Base-by-base conservation (phyloP, 2,888 invertebrate genomes). In the Parelbella ahira region DNA sequence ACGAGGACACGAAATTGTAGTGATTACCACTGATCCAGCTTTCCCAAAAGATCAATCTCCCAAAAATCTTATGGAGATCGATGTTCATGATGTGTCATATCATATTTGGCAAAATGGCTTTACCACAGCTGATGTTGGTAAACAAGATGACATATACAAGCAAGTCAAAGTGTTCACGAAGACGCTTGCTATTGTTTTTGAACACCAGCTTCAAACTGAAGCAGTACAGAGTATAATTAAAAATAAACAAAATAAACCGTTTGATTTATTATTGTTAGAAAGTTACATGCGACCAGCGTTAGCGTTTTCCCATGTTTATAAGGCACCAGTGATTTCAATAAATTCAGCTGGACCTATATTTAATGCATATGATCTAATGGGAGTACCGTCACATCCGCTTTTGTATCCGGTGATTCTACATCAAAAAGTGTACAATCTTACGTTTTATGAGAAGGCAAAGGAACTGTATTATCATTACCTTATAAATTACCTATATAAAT, bases 1-100 rank as follows among this genome's bases (percentile, higher is more conserved):
- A 29, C 62, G 77, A 6, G 88, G 88, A 0, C 89, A 89, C 41
- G 67, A 88, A 33, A 52, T 89, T 0, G 63, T 73, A 0, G 61
- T 84, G 0, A 50, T 87, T 0, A 86, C 88, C 1, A 38, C 88
- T 11, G 56, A 87, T 45, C 84, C 87, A 2, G 62, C 48, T 0
- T 79, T 61, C 11, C 47, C 58, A 0, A 56, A 66, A 45, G 72
- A 54, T 8, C n/a, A 52, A 24, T 2, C 58, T 1, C 69, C 68
- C 1, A 6, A 15, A 1, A 88, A 86, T 45, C 53, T 82, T 1
- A 78, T 60, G 1, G 79, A 86, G 59, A 76, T 86, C 1, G 62
- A 76, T 32, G 37, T 78, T 0, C 58, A 68, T 10, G 58, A 69
- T 21, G 6, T 61, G 2, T 68, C 67, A 0, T 68, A 72, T 15